These are phyloP conservation scores for Wasmannia auropunctata DNA, from an alignment of 1,140 invertebrate genomes.

Conservation along the genomic window DNA sequence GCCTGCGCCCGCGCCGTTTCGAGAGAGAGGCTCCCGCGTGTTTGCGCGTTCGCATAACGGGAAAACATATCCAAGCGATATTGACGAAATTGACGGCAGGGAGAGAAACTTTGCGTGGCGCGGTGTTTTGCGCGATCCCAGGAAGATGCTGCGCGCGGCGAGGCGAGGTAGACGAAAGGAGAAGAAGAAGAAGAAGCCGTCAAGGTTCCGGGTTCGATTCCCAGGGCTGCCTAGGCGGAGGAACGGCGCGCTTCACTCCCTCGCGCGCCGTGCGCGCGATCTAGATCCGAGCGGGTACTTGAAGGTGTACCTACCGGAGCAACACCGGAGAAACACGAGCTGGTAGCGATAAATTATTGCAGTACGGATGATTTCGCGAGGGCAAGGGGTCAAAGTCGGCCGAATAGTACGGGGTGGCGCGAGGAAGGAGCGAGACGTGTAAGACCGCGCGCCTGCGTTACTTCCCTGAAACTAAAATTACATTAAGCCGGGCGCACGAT, in stretches of 20 bases:
- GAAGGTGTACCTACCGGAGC: slow-evolving; percentile 48
- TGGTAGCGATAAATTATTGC: slow-evolving; percentile 81
- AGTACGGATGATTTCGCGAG: slow-evolving; percentile 78
- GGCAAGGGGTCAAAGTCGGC: slow-evolving; percentile 66
- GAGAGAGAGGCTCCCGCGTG: slow-evolving; percentile 39
- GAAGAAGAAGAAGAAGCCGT: slow-evolving; percentile 55
- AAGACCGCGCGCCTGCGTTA: background rate
- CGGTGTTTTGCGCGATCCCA: slow-evolving; percentile 25
- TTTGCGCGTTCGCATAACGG: slow-evolving; percentile 56
- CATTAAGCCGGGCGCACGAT: slow-evolving; percentile 40
- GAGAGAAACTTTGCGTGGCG: slow-evolving; percentile 35
- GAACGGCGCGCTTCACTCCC: slow-evolving; percentile 71
- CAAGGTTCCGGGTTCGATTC: slow-evolving; percentile 82
- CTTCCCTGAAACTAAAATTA: slow-evolving; percentile 23
- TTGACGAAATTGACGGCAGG: slow-evolving; percentile 58
- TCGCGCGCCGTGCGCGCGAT: slow-evolving; percentile 74
- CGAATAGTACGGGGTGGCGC: slow-evolving; percentile 87
- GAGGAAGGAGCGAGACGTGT: slow-evolving; percentile 79
- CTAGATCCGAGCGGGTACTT: slow-evolving; percentile 78
- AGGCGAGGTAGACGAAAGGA: slow-evolving; percentile 36
- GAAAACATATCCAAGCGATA: slow-evolving; percentile 50
- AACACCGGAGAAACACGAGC: slow-evolving; percentile 66
- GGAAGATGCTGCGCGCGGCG: slow-evolving; percentile 4
- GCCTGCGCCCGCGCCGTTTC: no score
- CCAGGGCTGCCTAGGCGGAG: slow-evolving; percentile 73